Percentiles rank a stretch among this genome's conserved stretches.
These are phyloP conservation scores for Cyphomyrus discorhynchus DNA, from an alignment of 2,113 vertebrate genomes.

Conservation along the genomic window DNA sequence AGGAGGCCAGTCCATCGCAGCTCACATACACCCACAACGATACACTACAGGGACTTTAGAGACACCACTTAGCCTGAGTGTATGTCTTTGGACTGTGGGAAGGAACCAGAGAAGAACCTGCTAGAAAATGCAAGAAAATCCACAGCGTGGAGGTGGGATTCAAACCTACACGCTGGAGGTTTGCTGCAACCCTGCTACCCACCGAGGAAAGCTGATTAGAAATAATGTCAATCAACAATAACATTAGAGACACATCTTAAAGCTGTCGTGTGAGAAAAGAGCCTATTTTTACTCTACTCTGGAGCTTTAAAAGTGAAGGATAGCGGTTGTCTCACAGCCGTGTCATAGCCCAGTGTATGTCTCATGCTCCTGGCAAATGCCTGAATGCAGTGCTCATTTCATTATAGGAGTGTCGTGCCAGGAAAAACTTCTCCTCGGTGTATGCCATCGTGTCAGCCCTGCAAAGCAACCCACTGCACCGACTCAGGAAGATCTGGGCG, in stretches of 20 bases:
- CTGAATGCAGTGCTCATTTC: conserved; percentile 13
- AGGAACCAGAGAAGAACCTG: background rate
- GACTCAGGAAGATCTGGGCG: conserved; percentile 77
- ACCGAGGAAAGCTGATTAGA: background rate
- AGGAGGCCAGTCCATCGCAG: background rate
- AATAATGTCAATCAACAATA: background rate
- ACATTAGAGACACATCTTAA: background rate
- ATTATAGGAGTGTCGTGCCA: conserved; percentile 70
- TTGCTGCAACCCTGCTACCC: background rate
- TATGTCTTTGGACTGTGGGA: background rate
- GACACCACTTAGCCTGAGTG: background rate
- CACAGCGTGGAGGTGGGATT: background rate
- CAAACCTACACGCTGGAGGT: background rate
- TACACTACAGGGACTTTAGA: background rate
- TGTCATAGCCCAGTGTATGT: background rate
- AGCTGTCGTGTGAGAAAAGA: background rate
- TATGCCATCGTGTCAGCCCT: conserved; percentile 78
- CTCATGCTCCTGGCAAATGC: background rate
- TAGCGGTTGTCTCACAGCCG: background rate
- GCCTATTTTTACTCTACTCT: background rate
- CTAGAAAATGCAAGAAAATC: background rate
- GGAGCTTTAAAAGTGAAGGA: background rate
- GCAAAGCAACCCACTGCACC: conserved; percentile 79
- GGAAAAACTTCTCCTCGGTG: conserved; percentile 82
- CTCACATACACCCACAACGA: background rate